Evolutionary conservation across 2,888 invertebrate genomes (phyloP), one percentile per base, ranked within the genome.

Genomic region (Campoplex capitator): DNA sequence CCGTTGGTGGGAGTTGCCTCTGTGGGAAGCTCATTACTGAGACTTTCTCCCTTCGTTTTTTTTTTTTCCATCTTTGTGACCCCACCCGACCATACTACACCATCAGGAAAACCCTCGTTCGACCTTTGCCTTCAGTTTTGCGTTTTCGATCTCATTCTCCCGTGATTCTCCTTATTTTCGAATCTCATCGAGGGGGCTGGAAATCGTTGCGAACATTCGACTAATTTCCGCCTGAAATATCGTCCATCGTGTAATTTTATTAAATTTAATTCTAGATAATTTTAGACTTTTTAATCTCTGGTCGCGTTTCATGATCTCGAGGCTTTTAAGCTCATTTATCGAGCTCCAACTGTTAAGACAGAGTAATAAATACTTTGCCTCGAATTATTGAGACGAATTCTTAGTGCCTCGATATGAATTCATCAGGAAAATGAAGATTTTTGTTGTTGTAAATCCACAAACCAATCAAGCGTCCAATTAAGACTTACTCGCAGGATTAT

Each of bases 1-100:
- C 80, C 76, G 80, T 77, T 77, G 62, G 80, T 80, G 86, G 83
- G 86, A 83, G 83, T 83, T 74, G 80, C 89, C 91, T 91, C 90
- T 89, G 90, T 91, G 93, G 92, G 91, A 93, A 92, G 92, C 93
- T 93, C 93, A 93, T 93, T 93, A 93, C 92, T 51, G 86, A 28
- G 67, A 81, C 80, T 86, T 65, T 83, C 70, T 54, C 83, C 23
- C 56, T 67, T 48, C n/a, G 54, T 77, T 62, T 83, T 58, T 70
- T 83, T 58, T 70, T 68, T 73, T n/a, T 77, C 58, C 56, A 70
- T 83, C 32, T 77, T 38, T 48, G 77, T 77, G 67, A 84, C 80
- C 86, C 81, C 45, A 75, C 67, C 80, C 67, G 35, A 77, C 16
- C 68, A 68, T 23, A 76, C 18, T 58, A 42, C 68, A 76, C 73